Evolutionary conservation across 2,113 vertebrate genomes (phyloP).

Genomic region (Neoarius graeffei): DNA sequence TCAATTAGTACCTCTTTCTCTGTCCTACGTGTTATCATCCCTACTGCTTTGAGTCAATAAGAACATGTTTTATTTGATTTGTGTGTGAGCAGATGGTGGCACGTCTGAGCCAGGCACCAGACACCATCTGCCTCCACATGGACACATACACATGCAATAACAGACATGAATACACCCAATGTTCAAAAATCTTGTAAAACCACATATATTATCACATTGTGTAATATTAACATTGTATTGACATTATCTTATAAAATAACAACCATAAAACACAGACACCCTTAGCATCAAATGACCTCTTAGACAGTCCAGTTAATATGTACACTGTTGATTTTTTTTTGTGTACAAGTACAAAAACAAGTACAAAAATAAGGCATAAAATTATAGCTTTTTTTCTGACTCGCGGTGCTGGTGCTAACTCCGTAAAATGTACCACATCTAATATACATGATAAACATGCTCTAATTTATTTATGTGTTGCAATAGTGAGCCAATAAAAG

Average conservation of each 20-base stretch:
- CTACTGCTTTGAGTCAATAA: slow-evolving; percentile 14
- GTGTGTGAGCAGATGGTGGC: slow-evolving; percentile 41
- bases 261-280: not conserved
- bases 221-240: not conserved
- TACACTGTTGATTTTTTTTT: not conserved
- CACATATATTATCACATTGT: slow-evolving; percentile 14
- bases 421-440: not conserved
- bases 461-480: slow-evolving; percentile 7
- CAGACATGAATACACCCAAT: not conserved
- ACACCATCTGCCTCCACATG: slow-evolving; percentile 49
- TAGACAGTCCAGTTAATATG: not conserved
- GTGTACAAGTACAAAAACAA: not conserved
- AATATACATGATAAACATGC: slow-evolving; percentile 10
- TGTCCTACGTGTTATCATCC: slow-evolving; percentile 19
- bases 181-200: slow-evolving; percentile 10
- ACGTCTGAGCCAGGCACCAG: slow-evolving; percentile 33
- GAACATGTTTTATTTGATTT: slow-evolving; percentile 39
- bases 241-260: not conserved
- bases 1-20: slow-evolving; percentile 13
- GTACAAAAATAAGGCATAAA: not conserved
- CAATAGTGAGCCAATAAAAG: slow-evolving; percentile 24
- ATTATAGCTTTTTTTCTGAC: not conserved
- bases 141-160: slow-evolving; percentile 13
- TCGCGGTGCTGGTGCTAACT: not conserved
- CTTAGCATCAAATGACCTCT: not conserved